These are phyloP conservation scores for Parthenolecanium corni DNA, from an alignment of 2,888 invertebrate genomes.

Conservation along the genomic window DNA sequence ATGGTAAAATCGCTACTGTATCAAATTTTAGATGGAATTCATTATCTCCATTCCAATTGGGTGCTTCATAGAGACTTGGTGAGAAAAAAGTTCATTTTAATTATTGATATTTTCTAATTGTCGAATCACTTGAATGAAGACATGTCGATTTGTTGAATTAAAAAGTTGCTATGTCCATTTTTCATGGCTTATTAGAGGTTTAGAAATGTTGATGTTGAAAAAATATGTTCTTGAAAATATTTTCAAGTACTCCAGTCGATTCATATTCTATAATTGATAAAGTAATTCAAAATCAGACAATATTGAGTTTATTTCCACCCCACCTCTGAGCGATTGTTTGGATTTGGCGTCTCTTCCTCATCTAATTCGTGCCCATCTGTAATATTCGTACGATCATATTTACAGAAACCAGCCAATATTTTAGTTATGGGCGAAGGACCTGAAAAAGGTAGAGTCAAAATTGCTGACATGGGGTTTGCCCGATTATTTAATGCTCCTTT, in stretches of 20 bases:
- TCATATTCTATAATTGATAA: no score
- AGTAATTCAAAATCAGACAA: no score
- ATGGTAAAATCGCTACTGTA: conserved; percentile 96
- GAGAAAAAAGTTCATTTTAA: conserved; percentile 37
- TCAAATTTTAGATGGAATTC: conserved; percentile 96
- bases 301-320: no score
- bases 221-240: no score
- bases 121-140: no score
- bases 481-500: conserved; percentile 92
- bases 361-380: background rate
- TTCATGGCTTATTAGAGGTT: no score
- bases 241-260: no score
- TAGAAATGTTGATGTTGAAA: no score
- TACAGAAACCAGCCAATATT: conserved; percentile 94
- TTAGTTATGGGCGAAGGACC: conserved; percentile 99
- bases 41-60: conserved; percentile 98
- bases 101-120: no score
- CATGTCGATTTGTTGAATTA: no score
- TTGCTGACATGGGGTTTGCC: conserved; percentile 99
- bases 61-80: conserved; percentile 93
- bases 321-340: no score
- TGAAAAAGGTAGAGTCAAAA: conserved; percentile 92
- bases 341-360: no score
- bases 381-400: background rate
- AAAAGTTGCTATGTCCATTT: background rate